phyloP scores from a whole-genome alignment of 2,797 vertebrate species.

The Eulemur rubriventer region DNA sequence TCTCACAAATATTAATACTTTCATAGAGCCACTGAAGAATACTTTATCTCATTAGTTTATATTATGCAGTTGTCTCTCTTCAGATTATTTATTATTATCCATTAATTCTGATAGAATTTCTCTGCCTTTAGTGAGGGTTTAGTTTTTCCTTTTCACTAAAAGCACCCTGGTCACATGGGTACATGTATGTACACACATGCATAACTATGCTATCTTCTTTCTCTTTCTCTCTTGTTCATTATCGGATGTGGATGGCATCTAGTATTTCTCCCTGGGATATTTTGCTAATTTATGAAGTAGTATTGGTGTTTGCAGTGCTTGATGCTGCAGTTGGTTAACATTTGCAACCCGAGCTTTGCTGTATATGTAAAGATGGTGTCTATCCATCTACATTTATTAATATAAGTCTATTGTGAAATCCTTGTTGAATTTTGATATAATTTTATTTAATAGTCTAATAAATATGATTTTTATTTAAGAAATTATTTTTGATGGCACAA shows the following conservation, averaged over 20 bases:
- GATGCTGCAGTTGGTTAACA: not conserved
- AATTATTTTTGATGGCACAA: not conserved
- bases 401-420: not conserved
- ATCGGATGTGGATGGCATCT: not conserved
- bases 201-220: not conserved
- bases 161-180: not conserved
- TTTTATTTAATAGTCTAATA: not conserved
- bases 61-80: not conserved
- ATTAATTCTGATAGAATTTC: not conserved
- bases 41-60: not conserved
- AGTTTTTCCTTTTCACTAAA: not conserved
- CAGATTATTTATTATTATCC: not conserved
- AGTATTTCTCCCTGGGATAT: not conserved
- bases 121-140: not conserved
- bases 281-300: not conserved
- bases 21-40: not conserved
- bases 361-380: not conserved
- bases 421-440: not conserved
- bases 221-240: not conserved
- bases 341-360: not conserved
- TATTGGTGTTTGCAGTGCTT: not conserved
- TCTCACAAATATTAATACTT: not conserved
- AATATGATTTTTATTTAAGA: not conserved
- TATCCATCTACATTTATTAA: not conserved
- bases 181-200: accelerated